Evolutionary conservation across 2,113 vertebrate species (phyloP).

Genomic region (Alethe castanea): DNA sequence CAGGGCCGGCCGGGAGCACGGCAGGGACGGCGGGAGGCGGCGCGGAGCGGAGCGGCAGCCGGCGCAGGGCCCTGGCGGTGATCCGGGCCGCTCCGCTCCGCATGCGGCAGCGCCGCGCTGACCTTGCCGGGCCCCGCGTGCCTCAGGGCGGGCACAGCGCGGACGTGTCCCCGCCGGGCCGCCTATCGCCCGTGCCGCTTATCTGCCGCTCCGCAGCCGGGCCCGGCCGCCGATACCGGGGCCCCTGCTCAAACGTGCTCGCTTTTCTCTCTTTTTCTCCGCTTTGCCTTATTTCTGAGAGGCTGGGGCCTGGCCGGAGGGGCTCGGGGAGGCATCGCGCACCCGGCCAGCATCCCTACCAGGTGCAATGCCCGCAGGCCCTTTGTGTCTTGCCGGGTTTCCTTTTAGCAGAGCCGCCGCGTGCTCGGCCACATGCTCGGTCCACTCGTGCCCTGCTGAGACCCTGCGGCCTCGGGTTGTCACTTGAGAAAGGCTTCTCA

Average conservation of each 20-base stretch:
- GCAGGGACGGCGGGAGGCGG: too few species aligned
- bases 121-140: too few species aligned
- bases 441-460: neutral
- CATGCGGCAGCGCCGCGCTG: too few species aligned
- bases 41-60: too few species aligned
- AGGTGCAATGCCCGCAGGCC: neutral
- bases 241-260: neutral
- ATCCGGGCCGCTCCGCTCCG: too few species aligned
- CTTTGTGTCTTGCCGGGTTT: neutral
- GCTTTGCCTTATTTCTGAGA: neutral
- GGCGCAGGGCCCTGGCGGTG: too few species aligned
- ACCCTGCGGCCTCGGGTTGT: neutral
- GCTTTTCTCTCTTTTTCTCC: neutral
- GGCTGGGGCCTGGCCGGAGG: neutral
- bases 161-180: neutral
- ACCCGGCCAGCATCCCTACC: neutral
- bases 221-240: neutral
- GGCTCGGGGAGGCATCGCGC: neutral
- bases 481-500: neutral
- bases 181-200: neutral
- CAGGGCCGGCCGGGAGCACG: neutral
- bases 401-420: accelerated
- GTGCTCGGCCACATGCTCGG: accelerated
- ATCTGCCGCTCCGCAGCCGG: neutral
- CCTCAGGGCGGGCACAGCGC: too few species aligned